phyloP scores from a whole-genome alignment of 2,888 invertebrate genomes.

The Serripes groenlandicus region DNA sequence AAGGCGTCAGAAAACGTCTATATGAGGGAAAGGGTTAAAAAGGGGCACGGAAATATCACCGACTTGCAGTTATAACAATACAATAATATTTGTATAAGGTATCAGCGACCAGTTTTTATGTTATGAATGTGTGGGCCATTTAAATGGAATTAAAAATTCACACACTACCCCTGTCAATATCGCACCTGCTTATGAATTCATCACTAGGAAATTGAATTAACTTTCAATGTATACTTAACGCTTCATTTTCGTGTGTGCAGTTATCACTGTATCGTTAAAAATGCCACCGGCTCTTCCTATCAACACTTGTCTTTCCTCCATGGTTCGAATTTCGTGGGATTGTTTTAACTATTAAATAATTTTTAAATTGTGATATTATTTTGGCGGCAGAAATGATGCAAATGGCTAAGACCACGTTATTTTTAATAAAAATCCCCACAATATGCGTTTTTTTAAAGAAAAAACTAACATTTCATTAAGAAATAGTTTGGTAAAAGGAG shows the following conservation, averaged over 20 bases:
- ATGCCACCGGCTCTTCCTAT: slow-evolving; percentile 7
- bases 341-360: no score
- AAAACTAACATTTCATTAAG: no score
- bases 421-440: no score
- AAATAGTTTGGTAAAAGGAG: no score
- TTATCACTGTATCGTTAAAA: background rate
- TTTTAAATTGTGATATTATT: no score
- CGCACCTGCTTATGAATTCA: slow-evolving; percentile 14
- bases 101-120: background rate
- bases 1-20: background rate
- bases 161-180: slow-evolving; percentile 17
- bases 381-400: no score
- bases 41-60: background rate
- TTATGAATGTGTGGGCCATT: slow-evolving; percentile 8
- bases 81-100: slow-evolving; percentile 24
- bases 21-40: no score
- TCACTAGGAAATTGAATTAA: slow-evolving; percentile 6
- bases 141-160: slow-evolving; percentile 19
- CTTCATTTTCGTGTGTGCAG: slow-evolving; percentile 17
- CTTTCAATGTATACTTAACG: slow-evolving; percentile 2
- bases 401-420: no score
- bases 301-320: background rate
- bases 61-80: slow-evolving; percentile 11
- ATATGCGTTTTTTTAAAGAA: no score
- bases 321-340: no score